A percentile compares a stretch with the other conserved stretches of the same genome.
phyloP scores from a whole-genome alignment of 2,113 vertebrate species.

The Tursiops truncatus region DNA sequence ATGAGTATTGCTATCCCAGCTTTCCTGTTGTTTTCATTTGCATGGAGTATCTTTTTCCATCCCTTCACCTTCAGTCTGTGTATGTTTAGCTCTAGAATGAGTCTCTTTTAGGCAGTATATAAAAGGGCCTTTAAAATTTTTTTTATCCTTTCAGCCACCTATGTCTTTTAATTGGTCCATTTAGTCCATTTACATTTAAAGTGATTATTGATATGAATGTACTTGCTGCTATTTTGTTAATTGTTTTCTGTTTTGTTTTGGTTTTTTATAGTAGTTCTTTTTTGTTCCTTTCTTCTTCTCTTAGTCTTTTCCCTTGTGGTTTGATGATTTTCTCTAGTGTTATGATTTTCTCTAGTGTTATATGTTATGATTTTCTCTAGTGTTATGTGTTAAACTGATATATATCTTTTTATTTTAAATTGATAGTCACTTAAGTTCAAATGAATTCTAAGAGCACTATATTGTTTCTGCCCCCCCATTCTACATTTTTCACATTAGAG shows the following conservation, averaged over 20 bases:
- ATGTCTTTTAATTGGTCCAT: not conserved
- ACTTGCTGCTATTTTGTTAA: not conserved
- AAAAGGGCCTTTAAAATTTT: not conserved
- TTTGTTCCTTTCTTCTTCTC: not conserved
- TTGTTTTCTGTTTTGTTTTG: not conserved
- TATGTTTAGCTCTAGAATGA: not conserved
- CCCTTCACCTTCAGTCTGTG: not conserved
- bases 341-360: not conserved
- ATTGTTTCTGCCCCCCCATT: not conserved
- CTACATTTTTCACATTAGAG: not conserved
- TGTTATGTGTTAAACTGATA: not conserved
- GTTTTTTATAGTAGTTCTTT: not conserved
- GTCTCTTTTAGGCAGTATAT: not conserved
- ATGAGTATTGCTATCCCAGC: not conserved
- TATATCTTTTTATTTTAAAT: not conserved
- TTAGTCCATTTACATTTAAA: not conserved
- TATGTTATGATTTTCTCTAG: not conserved
- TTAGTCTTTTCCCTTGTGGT: not conserved
- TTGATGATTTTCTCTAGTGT: not conserved
- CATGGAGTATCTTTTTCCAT: not conserved
- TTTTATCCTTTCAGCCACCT: not conserved
- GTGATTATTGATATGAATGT: not conserved
- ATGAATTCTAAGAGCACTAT: not conserved
- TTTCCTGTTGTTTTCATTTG: not conserved
- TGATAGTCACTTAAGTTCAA: not conserved